phyloP scores from a whole-genome alignment of 2,113 vertebrate species.

The Bubo blakistoni region DNA sequence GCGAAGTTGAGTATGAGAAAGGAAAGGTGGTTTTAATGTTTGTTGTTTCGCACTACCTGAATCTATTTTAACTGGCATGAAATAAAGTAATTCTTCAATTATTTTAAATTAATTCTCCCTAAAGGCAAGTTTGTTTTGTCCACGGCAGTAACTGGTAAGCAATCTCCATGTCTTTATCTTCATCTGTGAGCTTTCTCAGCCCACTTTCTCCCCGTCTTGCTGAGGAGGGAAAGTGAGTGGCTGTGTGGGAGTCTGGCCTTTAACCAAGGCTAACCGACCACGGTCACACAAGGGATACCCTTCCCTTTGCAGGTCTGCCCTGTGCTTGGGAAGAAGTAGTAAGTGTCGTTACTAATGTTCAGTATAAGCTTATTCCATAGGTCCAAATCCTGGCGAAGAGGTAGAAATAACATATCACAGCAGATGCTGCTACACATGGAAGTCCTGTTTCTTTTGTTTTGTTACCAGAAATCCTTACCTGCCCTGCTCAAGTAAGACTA shows the following conservation, averaged over 20 bases:
- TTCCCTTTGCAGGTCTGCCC: background rate
- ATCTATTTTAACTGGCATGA: background rate
- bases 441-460: background rate
- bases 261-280: background rate
- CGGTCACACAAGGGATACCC: background rate
- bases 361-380: background rate
- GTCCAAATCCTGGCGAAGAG: background rate
- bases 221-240: background rate
- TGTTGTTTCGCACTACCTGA: background rate
- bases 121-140: background rate
- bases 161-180: background rate
- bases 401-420: background rate
- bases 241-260: background rate
- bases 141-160: background rate
- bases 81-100: background rate
- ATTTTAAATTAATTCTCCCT: background rate
- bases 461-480: slow-evolving; percentile 76
- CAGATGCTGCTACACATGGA: rapidly evolving
- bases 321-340: background rate
- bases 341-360: rapidly evolving
- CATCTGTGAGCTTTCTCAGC: background rate
- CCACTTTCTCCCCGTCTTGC: background rate
- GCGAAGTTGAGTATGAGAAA: background rate
- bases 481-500: slow-evolving; percentile 94
- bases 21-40: rapidly evolving